Conservation (phyloP, 2,113 vertebrate genomes). For the Romanogobio albipinnatus region DNA sequence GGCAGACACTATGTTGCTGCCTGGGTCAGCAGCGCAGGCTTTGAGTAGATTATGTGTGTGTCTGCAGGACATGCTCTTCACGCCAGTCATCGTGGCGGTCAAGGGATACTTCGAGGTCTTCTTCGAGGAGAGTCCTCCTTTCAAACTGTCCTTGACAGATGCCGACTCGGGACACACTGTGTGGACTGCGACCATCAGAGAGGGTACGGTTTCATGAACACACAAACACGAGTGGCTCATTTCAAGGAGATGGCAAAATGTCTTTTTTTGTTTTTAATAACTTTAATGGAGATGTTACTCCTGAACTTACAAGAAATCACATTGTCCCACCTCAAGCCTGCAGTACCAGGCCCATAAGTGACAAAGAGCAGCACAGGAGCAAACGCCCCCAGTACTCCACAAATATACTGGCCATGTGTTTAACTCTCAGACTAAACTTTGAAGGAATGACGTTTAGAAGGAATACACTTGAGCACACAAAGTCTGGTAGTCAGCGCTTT, state of each 20-base stretch:
- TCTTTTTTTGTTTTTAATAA: neutral
- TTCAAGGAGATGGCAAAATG: neutral
- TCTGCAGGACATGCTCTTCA: slow-evolving; percentile 81
- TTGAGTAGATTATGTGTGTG: slow-evolving; percentile 10
- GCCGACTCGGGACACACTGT: slow-evolving; percentile 75
- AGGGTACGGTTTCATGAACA: slow-evolving; percentile 69
- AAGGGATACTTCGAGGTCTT: slow-evolving; percentile 87
- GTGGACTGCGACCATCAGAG: slow-evolving; percentile 82
- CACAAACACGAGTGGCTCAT: too few relatives aligned
- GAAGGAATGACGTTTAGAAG: neutral
- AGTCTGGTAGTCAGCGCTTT: neutral
- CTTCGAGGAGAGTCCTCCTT: slow-evolving; percentile 81
- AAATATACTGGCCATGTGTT: neutral
- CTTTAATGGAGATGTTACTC: neutral
- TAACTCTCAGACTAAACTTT: neutral
- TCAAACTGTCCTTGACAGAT: slow-evolving; percentile 81
- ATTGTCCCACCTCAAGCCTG: neutral
- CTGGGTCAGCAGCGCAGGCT: neutral
- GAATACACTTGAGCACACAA: neutral
- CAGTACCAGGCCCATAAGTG: neutral
- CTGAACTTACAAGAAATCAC: neutral
- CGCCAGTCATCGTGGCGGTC: slow-evolving; percentile 74
- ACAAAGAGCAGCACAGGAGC: neutral
- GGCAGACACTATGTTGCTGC: too few relatives aligned
- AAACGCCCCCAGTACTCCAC: neutral